These are phyloP conservation scores for Henricia sp. DNA, from an alignment of 53 echinoderm and acorn worm species.

Conservation along the genomic window DNA sequence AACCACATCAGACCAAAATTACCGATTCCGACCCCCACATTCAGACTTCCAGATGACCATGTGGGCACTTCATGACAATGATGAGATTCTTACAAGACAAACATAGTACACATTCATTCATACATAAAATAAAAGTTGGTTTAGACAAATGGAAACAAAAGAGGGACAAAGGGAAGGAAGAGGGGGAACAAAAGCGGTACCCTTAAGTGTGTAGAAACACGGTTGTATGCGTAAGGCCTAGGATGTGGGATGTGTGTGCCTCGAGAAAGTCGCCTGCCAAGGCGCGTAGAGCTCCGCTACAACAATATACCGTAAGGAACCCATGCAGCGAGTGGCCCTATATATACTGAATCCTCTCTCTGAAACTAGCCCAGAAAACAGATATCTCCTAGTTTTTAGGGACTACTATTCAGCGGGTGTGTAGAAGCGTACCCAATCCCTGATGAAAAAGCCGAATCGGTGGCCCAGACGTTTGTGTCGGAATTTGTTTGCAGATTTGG, in stretches of 20 bases:
- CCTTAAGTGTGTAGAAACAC: no score
- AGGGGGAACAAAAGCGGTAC: no score
- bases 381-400: neutral
- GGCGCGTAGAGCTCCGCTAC: slow-evolving; percentile 40
- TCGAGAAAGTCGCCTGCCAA: slow-evolving; percentile 37
- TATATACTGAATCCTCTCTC: slow-evolving; percentile 55
- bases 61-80: no score
- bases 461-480: slow-evolving; percentile 6
- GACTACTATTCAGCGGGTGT: neutral
- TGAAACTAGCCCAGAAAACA: neutral
- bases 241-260: slow-evolving; percentile 55
- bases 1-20: no score
- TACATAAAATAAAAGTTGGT: no score
- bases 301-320: slow-evolving; percentile 10
- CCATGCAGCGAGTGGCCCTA: slow-evolving; percentile 58
- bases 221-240: slow-evolving; percentile 43
- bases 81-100: no score
- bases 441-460: neutral
- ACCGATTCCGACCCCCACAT: no score
- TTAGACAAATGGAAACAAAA: no score
- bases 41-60: no score
- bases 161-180: no score
- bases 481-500: slow-evolving; percentile 65
- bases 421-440: no score
- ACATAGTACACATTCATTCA: no score